These are phyloP conservation scores for Ischnus inquisitorius DNA, from an alignment of 2,888 invertebrate species.

Conservation along the genomic window DNA sequence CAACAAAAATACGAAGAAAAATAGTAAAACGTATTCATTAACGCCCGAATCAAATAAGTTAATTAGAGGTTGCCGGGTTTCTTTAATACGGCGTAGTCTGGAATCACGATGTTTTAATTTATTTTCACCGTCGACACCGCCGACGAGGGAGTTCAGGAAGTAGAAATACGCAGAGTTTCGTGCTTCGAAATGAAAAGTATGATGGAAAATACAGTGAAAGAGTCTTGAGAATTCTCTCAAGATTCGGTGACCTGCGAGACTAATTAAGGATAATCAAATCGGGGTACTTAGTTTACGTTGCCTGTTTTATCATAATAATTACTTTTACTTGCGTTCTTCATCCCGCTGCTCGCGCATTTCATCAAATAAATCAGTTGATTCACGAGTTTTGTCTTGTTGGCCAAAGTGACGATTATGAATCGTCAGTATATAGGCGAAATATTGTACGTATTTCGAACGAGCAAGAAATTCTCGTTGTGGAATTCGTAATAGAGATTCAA, in stretches of 20 bases:
- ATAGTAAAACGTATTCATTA: slow-evolving; percentile 70
- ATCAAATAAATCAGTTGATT: background rate
- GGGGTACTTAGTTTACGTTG: background rate
- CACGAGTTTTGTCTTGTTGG: background rate
- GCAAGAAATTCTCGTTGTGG: background rate
- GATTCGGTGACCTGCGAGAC: background rate
- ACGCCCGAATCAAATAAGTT: slow-evolving; percentile 70
- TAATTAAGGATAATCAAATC: slow-evolving; percentile 45
- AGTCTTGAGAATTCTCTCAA: slow-evolving; percentile 43
- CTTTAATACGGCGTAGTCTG: slow-evolving; percentile 60
- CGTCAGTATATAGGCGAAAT: background rate
- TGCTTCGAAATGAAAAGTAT: background rate
- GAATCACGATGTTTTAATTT: slow-evolving; percentile 28
- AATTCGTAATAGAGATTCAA: background rate
- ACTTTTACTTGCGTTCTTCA: background rate
- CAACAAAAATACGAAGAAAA: background rate
- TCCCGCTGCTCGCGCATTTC: background rate
- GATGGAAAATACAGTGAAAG: slow-evolving; percentile 51
- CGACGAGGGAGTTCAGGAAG: background rate
- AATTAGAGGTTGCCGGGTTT: slow-evolving; percentile 71
- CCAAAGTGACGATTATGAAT: too few relatives aligned
- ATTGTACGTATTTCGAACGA: background rate
- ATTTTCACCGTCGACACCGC: slow-evolving; percentile 7
- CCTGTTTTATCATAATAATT: background rate
- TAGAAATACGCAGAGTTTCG: background rate